Conservation (phyloP, 2,113 vertebrate species). For the Erpornis zantholeuca region DNA sequence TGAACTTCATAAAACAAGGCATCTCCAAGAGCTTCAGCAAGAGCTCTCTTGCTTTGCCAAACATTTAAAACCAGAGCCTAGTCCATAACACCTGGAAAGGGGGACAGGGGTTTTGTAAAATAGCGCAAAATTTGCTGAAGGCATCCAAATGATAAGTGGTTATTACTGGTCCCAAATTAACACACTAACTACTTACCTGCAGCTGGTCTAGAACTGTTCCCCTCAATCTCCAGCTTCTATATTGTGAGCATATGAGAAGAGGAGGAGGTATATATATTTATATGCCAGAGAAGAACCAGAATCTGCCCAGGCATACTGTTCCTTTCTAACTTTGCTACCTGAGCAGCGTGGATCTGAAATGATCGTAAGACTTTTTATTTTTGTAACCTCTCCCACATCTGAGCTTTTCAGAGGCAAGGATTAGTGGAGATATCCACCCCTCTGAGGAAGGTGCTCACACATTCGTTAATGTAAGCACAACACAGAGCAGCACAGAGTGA, state of each 20-base stretch:
- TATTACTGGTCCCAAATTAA: background rate
- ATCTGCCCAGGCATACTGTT: background rate
- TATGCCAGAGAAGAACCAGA: background rate
- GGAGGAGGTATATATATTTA: background rate
- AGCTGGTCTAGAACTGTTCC: background rate
- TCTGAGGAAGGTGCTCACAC: background rate
- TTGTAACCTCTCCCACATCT: background rate
- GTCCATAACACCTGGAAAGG: background rate
- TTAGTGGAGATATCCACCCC: background rate
- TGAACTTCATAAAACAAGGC: background rate
- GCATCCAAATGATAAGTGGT: background rate
- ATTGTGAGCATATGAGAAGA: background rate
- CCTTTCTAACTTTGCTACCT: background rate
- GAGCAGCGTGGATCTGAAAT: accelerated
- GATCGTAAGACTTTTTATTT: background rate
- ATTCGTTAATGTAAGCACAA: background rate
- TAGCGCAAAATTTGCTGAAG: background rate
- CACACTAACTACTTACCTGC: background rate
- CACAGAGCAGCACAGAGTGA: background rate
- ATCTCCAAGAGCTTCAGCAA: background rate
- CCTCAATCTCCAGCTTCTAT: background rate
- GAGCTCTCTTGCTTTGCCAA: background rate
- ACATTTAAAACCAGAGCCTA: background rate
- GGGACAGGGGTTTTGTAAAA: background rate
- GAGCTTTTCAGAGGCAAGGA: background rate